These are phyloP conservation scores for Mactromeris polynyma DNA, from an alignment of 2,888 invertebrate genomes.

Conservation along the genomic window DNA sequence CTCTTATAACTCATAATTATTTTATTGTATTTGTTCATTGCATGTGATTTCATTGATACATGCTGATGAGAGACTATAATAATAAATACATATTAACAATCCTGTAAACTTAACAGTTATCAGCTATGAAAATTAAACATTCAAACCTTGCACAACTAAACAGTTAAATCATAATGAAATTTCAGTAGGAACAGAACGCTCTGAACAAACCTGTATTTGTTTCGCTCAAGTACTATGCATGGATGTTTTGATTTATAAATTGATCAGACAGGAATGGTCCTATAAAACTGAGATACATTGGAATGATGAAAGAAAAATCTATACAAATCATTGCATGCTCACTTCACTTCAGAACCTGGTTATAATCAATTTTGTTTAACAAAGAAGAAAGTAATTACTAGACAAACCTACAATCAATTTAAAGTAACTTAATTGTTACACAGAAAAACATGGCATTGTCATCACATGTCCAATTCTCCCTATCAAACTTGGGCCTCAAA, in stretches of 20 bases:
- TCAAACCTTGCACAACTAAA: no score
- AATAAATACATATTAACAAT: no score
- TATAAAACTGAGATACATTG: not conserved
- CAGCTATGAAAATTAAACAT: no score
- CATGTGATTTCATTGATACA: no score
- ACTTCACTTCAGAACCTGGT: slow-evolving; percentile 18
- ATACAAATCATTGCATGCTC: slow-evolving; percentile 33
- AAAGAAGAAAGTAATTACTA: slow-evolving; percentile 17
- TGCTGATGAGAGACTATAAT: no score
- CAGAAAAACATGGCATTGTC: slow-evolving; percentile 6
- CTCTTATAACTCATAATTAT: no score
- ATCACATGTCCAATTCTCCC: not conserved
- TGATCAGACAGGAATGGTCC: slow-evolving; percentile 3
- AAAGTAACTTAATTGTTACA: not conserved
- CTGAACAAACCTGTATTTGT: not conserved
- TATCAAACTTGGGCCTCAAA: not conserved
- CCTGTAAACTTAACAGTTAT: no score
- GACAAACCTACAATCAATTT: not conserved
- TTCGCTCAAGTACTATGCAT: not conserved
- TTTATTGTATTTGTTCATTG: no score
- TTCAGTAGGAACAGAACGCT: not conserved
- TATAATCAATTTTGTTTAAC: slow-evolving; percentile 37
- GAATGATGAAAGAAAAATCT: slow-evolving; percentile 26
- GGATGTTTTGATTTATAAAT: not conserved
- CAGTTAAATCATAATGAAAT: no score